Base-by-base conservation (phyloP, 2,113 vertebrate genomes). In the Calidris pygmaea region DNA sequence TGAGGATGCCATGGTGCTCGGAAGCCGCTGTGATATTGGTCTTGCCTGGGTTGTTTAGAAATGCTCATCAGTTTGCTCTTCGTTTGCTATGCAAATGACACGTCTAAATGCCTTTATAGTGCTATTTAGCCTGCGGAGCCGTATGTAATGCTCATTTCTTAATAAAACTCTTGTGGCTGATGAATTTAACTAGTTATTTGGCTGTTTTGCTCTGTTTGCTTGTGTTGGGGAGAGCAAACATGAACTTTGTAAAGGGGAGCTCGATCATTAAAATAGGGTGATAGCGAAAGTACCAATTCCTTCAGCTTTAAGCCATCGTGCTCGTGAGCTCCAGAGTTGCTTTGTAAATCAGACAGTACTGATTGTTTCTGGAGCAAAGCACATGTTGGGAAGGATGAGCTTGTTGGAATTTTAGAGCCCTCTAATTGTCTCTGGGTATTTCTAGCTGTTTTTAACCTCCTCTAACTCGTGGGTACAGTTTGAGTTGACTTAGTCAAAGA, bases 201-300 rank as follows among this genome's bases (percentile, higher is more conserved):
- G 47, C 37, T 34, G 2, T 0, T 75, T 75, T 18, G 56, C 56
- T 81, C 45, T 96, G 88, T 94, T 96, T 92, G 92, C 88, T 84
- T n/a, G 24, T 9, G 70, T 9, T 70, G 23, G 20, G 73, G 56
- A 81, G 37, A 58, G 83, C 90, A 95, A 96, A 96, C 80, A 73
- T 82, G 92, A 93, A 93, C 96, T 95, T 97, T 92, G 93, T 72
- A 26, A 86, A 45, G 89, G 84, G 85, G 29, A 79, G 67, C 47
- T 50, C 2, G 9, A 7, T 43, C 34, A 8, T 26, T 75, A 19
- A 45, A 88, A 18, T 10, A 30, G 18, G 14, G 62, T 10, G 0
- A 1, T 10, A 72, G 56, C 24, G 80, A 50, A 94, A 76, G 80
- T 23, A 9, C 19, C 9, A 2, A 14, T 55, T 85, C 83, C 59